Base-by-base conservation (phyloP, 2,888 invertebrate genomes). In the Melieria crassipennis region DNA sequence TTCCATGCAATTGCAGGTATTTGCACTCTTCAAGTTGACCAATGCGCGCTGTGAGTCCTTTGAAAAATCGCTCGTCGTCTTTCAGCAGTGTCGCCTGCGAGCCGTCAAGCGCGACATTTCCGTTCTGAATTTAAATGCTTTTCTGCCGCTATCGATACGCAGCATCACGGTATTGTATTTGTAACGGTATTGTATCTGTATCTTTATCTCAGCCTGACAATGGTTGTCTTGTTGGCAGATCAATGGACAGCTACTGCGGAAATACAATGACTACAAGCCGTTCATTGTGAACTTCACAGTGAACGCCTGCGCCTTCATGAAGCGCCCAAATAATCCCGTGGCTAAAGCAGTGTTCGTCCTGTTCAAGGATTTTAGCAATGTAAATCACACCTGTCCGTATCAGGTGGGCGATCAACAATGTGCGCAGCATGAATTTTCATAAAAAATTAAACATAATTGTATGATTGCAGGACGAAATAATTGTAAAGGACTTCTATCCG, bases 371-470 rank as follows among this genome's bases (percentile, higher is more conserved):
- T 70, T 65, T 52, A 52, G 46, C 16, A 70, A 65, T 45, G 55
- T 70, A 46, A 70, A 70, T 61, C 70, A 70, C 50, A 52, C 47
- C 7, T 65, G 70, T 30, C 65, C 69, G 1, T 69, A 50, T 45
- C n/a, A 43, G 7, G 68, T 69, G 11, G 9, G 62, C 62, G 16
- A 7, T 10, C 50, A 4, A 5, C 30, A 13, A 57, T 57, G 9
- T 6, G 9, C 46, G 5, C 5, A 45, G 4, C 30, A 47, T 10
- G 9, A 7, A 7, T 42, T 11, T 43, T 45, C 2, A 11, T n/a
- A n/a, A 62, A 13, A 45, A 30, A 13, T n/a, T 13, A n/a, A 57
- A 61, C 13, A 9, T 45, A 43, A 7, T 47, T 45, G 9, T 5
- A 6, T 10, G 7, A 13, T 65, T 65, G 16, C 56, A 65, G 65